These are phyloP conservation scores for Ctenosaura bakeri DNA, from an alignment of 2,797 vertebrate genomes.

Conservation along the genomic window DNA sequence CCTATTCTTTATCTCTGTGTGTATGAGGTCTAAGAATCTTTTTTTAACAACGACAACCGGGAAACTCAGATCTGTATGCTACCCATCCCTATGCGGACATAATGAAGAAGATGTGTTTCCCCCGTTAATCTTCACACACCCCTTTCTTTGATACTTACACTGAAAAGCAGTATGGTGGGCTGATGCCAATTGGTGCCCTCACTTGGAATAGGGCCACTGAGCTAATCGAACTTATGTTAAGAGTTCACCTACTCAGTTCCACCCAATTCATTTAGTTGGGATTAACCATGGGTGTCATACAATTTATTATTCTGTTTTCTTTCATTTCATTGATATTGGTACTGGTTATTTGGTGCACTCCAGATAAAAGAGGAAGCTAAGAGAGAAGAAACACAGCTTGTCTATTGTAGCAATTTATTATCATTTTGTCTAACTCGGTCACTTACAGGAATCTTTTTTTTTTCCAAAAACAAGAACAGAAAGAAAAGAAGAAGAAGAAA, in stretches of 20 bases:
- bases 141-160: not conserved
- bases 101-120: too few relatives aligned
- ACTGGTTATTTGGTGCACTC: conserved; percentile 69
- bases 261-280: too few relatives aligned
- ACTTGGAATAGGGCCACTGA: not conserved
- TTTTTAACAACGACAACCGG: not conserved
- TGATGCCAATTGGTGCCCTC: not conserved
- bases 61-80: not conserved
- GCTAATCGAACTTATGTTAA: too few relatives aligned
- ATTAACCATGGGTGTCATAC: not conserved
- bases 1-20: not conserved
- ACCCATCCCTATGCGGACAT: not conserved
- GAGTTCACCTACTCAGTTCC: too few relatives aligned
- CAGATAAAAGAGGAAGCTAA: conserved; percentile 77
- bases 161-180: not conserved
- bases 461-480: conserved; percentile 53
- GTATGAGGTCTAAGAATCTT: not conserved
- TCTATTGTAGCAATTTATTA: conserved; percentile 83
- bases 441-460: conserved; percentile 77
- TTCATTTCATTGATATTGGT: conserved; percentile 69
- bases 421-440: conserved; percentile 80
- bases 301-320: conserved; percentile 55
- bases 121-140: too few relatives aligned
- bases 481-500: conserved; percentile 50
- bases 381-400: conserved; percentile 80